Conservation (phyloP, 2,113 vertebrate genomes). For the Lamprotornis superbus region DNA sequence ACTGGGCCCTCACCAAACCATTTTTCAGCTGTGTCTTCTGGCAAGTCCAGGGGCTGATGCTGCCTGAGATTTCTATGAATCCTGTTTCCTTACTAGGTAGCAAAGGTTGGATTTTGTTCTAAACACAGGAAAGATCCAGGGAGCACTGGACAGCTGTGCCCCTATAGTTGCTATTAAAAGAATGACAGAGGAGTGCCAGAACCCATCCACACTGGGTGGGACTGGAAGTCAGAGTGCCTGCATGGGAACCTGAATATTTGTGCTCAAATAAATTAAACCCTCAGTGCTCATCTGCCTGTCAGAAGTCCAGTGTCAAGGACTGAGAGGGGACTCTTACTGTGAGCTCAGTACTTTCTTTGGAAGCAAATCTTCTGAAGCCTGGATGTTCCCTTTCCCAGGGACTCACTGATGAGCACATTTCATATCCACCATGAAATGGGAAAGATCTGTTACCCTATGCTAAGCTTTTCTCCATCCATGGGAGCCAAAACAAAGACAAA, state of each 20-base stretch:
- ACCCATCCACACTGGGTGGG: neutral
- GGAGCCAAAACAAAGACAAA: slow-evolving; percentile 56
- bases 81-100: neutral
- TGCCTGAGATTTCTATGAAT: neutral
- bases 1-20: neutral
- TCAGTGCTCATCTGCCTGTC: neutral
- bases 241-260: neutral
- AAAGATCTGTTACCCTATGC: neutral
- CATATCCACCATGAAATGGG: neutral
- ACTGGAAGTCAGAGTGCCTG: neutral
- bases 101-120: neutral
- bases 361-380: neutral
- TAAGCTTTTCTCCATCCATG: neutral
- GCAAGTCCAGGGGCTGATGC: neutral
- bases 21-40: neutral
- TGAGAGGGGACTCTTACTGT: neutral
- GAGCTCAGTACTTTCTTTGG: neutral
- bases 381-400: neutral
- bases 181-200: neutral
- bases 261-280: neutral
- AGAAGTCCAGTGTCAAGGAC: neutral
- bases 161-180: neutral
- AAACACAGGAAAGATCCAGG: neutral
- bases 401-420: neutral
- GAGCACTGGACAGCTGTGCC: neutral